These are phyloP conservation scores for Crotalus helleri DNA, from an alignment of 2,113 vertebrate genomes.

Conservation along the genomic window DNA sequence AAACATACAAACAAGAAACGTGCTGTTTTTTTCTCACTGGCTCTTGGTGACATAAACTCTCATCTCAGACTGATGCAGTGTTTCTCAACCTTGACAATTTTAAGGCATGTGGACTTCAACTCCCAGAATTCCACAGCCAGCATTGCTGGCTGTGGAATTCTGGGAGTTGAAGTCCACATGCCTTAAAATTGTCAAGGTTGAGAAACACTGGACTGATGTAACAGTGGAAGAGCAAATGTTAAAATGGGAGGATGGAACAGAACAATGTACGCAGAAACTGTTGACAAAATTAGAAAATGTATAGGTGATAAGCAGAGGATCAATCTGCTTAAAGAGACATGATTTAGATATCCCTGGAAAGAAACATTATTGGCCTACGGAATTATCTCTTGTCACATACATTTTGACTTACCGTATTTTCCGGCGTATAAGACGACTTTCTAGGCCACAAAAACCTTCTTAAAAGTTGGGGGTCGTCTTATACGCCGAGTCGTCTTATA, in stretches of 20 bases:
- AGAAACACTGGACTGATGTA: neutral
- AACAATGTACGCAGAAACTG: neutral
- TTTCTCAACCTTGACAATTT: too few relatives aligned
- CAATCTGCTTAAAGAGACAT: neutral
- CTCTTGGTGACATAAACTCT: rapidly evolving
- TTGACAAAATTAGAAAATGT: neutral
- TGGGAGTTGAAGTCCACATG: too few relatives aligned
- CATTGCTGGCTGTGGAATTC: too few relatives aligned
- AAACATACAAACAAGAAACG: rapidly evolving
- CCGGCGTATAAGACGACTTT: too few relatives aligned
- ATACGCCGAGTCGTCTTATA: too few relatives aligned
- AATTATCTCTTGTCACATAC: neutral
- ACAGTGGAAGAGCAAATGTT: neutral
- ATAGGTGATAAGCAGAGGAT: slow-evolving; percentile 16
- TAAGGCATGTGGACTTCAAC: too few relatives aligned
- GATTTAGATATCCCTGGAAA: neutral
- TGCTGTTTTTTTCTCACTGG: neutral
- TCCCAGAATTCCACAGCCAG: too few relatives aligned
- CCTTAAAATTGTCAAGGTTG: too few relatives aligned
- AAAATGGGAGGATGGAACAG: neutral
- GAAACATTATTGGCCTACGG: slow-evolving; percentile 18
- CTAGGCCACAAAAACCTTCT: too few relatives aligned
- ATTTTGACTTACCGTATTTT: neutral
- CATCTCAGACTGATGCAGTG: neutral
- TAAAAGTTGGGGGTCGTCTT: too few relatives aligned